These are phyloP conservation scores for Copidosoma floridanum DNA, from an alignment of 1,140 invertebrate genomes.

Conservation along the genomic window DNA sequence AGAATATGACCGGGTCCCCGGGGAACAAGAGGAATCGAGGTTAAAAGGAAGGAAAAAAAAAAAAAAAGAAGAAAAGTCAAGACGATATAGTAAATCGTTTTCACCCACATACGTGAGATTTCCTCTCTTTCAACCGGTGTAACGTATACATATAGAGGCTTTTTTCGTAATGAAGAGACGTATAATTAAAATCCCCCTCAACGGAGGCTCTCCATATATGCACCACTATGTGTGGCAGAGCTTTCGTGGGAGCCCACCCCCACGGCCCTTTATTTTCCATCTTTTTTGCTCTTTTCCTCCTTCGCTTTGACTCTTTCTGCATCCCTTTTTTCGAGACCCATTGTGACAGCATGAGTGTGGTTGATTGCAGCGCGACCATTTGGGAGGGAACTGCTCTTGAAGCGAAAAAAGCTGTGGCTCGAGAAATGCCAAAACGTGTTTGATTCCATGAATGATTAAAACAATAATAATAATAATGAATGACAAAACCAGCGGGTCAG, in stretches of 20 bases:
- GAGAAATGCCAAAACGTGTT: neutral
- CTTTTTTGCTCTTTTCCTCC: neutral
- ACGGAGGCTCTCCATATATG: no score
- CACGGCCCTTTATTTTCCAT: neutral
- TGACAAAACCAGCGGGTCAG: no score
- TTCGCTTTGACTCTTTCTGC: neutral
- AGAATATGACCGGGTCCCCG: neutral
- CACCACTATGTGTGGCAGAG: neutral
- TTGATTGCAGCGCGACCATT: no score
- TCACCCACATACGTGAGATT: no score
- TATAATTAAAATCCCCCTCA: constrained; percentile 11
- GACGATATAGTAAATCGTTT: neutral
- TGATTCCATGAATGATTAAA: neutral
- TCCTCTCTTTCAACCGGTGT: neutral
- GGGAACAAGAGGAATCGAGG: neutral
- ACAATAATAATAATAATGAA: no score
- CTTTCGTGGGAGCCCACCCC: neutral
- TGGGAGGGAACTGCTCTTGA: no score
- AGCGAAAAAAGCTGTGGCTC: neutral
- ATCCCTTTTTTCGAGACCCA: neutral
- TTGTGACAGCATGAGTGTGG: neutral
- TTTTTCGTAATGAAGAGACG: neutral
- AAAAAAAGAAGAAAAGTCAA: neutral
- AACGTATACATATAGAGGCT: neutral
- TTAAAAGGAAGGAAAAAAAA: neutral